Conservation (phyloP, 1,140 invertebrate genomes). For the Phymorhynchus buccinoides region DNA sequence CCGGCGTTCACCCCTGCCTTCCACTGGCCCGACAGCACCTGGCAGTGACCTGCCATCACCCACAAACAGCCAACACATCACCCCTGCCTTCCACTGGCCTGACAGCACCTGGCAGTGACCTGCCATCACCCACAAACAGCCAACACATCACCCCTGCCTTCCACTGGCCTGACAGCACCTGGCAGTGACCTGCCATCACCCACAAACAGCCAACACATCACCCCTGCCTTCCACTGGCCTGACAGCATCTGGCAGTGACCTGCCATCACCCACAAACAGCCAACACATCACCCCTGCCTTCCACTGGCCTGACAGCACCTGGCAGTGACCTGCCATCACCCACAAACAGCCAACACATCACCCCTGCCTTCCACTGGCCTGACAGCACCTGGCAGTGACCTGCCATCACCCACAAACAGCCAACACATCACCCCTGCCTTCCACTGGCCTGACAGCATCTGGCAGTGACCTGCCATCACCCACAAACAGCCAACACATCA, state of each 20-base stretch:
- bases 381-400: background rate
- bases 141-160: constrained; percentile 11
- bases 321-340: background rate
- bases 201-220: background rate
- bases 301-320: background rate
- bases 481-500: background rate
- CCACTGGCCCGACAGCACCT: background rate
- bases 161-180: background rate
- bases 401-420: background rate
- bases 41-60: background rate
- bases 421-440: background rate
- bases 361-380: background rate
- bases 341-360: background rate
- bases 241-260: background rate
- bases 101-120: background rate
- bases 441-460: background rate
- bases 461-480: background rate
- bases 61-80: background rate
- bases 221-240: constrained; percentile 8
- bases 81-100: constrained; percentile 8
- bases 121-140: background rate
- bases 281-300: background rate
- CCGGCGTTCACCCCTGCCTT: constrained; percentile 47
- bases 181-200: background rate
- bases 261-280: background rate